These are phyloP conservation scores for Trichonephila inaurata DNA, from an alignment of 1,140 invertebrate genomes.

Conservation along the genomic window DNA sequence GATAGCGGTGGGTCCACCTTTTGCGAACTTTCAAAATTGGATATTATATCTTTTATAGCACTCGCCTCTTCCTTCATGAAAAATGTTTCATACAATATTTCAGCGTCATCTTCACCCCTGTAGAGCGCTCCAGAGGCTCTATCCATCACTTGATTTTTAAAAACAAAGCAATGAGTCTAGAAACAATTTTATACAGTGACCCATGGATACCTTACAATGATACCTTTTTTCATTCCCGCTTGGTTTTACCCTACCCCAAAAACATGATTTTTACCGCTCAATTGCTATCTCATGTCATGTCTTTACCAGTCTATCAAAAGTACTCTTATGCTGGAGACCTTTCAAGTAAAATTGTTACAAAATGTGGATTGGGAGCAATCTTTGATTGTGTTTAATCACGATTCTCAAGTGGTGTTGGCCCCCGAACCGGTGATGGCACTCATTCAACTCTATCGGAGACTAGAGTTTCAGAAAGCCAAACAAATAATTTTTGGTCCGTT, in stretches of 20 bases:
- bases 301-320: not conserved
- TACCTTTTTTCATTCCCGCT: not conserved
- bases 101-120: too few species aligned
- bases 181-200: not conserved
- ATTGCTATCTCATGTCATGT: not conserved
- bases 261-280: conserved; percentile 45
- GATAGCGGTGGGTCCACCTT: too few species aligned
- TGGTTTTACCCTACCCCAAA: not conserved
- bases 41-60: too few species aligned
- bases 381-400: not conserved
- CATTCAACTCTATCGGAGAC: not conserved
- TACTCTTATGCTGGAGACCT: not conserved
- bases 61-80: too few species aligned
- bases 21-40: too few species aligned
- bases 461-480: not conserved
- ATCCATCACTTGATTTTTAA: not conserved
- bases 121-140: too few species aligned
- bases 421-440: not conserved
- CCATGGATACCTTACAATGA: conserved; percentile 13
- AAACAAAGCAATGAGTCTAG: not conserved
- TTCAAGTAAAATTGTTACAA: not conserved
- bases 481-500: not conserved
- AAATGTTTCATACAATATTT: too few species aligned
- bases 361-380: not conserved
- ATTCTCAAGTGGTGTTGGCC: not conserved